A percentile compares a stretch with the other conserved stretches of the same genome.
These are phyloP conservation scores for Antheraea yamamai DNA, from an alignment of 2,888 invertebrate species.

Conservation along the genomic window DNA sequence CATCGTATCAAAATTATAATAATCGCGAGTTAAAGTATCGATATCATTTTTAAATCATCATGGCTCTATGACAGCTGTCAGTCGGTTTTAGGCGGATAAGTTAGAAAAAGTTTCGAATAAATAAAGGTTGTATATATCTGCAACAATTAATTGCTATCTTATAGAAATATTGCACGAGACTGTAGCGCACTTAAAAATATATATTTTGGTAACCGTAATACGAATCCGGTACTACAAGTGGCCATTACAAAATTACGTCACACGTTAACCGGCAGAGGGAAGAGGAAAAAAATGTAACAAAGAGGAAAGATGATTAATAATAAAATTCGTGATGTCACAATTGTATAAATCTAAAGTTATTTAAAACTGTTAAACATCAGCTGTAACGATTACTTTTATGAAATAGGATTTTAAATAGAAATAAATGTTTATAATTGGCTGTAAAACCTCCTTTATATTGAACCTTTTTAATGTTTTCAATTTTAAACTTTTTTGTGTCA, in stretches of 20 bases:
- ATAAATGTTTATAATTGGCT: too few relatives aligned
- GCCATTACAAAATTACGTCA: background rate
- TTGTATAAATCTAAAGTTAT: too few relatives aligned
- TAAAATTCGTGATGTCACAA: too few relatives aligned
- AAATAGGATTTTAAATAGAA: too few relatives aligned
- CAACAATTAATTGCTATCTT: background rate
- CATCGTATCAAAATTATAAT: background rate
- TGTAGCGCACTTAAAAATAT: background rate
- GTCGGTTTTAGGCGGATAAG: background rate
- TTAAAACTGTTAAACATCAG: too few relatives aligned
- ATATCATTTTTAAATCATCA: background rate
- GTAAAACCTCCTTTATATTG: too few relatives aligned
- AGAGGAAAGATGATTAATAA: too few relatives aligned
- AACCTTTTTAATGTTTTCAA: too few relatives aligned
- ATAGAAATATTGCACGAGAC: constrained; percentile 1
- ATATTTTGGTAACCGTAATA: background rate
- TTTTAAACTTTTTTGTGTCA: too few relatives aligned
- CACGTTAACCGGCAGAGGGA: too few relatives aligned
- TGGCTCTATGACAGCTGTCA: background rate
- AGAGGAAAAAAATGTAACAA: too few relatives aligned
- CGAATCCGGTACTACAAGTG: background rate
- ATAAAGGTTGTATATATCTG: background rate
- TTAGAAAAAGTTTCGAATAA: background rate
- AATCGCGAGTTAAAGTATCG: background rate
- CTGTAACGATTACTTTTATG: too few relatives aligned